Base-by-base conservation (phyloP, 2,888 invertebrate genomes). In the Brachyptera putata region DNA sequence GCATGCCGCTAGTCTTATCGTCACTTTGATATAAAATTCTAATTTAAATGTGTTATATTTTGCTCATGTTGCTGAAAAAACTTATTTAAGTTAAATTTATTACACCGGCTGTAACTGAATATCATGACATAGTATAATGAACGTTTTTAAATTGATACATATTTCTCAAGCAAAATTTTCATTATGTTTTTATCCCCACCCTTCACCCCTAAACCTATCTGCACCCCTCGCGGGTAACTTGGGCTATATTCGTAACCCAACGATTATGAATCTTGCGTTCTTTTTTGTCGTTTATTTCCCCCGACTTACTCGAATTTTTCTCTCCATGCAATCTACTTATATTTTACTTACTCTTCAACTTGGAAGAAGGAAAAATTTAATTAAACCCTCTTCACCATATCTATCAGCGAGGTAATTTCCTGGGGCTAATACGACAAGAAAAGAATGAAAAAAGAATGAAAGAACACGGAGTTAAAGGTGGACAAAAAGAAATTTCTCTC, bases 361-460 rank as follows among this genome's bases (percentile, higher is more conserved):
- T 43, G 18, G 56, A 37, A 43, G 56, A 34, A 56, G 34, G 53
- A 48, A 57, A 53, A 61, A 61, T 61, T 61, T 61, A 61, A 61
- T 61, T 61, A 61, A 61, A 61, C 16, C 56, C 61, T 58, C 61
- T 56, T 56, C 55, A 43, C 48, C 55, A 46, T 58, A 61, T 61
- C 56, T 56, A 61, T 56, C 58, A 61, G 55, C 46, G 58, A 39
- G 56, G 61, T 50, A 61, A 61, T 61, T 61, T 61, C 61, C 61
- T 49, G 61, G 21, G 55, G 58, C 58, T 58, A 61, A 58, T 55
- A 58, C 34, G 55, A 25, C 41, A 13, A 2, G n/a, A 46, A 34
- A 22, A 53, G 36, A 34, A 53, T 16, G 49, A 24, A 49, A 49
- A n/a, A 53, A 36, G 18, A 53, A n/a, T 34, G 36, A 18, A 24